These are phyloP conservation scores for Dendroctonus ponderosae DNA, from an alignment of 1,140 invertebrate species.

Conservation along the genomic window DNA sequence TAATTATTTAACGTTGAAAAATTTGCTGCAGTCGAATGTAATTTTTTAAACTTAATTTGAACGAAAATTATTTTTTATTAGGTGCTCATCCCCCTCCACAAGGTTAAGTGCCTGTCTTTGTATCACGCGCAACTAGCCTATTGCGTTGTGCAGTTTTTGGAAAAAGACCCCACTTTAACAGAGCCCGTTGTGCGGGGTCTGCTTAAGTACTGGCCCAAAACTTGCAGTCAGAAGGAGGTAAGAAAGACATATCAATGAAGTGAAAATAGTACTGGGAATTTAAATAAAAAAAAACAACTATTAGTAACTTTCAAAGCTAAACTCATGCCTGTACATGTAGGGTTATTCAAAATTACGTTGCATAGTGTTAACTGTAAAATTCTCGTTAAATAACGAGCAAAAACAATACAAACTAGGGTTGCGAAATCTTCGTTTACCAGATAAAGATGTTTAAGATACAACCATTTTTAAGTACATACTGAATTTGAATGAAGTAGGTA, in stretches of 20 bases:
- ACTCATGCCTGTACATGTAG: too few relatives aligned
- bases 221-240: constrained; percentile 94
- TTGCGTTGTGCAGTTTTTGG: constrained; percentile 99
- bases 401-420: too few relatives aligned
- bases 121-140: constrained; percentile 98
- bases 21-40: background rate
- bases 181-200: constrained; percentile 94
- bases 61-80: constrained; percentile 10
- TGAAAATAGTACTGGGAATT: background rate
- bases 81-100: constrained; percentile 90
- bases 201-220: constrained; percentile 99
- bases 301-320: too few relatives aligned
- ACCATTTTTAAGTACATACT: too few relatives aligned
- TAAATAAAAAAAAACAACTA: too few relatives aligned
- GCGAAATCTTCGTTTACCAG: too few relatives aligned
- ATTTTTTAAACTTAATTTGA: background rate
- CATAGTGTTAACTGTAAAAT: too few relatives aligned
- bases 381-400: too few relatives aligned
- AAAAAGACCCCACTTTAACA: constrained; percentile 96
- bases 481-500: too few relatives aligned
- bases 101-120: constrained; percentile 90
- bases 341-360: too few relatives aligned
- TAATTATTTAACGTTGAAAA: too few relatives aligned
- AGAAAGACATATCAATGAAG: background rate
- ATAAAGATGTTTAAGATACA: too few relatives aligned